These are phyloP conservation scores for Dermolepida albohirtum DNA, from an alignment of 2,888 invertebrate genomes.

Conservation along the genomic window DNA sequence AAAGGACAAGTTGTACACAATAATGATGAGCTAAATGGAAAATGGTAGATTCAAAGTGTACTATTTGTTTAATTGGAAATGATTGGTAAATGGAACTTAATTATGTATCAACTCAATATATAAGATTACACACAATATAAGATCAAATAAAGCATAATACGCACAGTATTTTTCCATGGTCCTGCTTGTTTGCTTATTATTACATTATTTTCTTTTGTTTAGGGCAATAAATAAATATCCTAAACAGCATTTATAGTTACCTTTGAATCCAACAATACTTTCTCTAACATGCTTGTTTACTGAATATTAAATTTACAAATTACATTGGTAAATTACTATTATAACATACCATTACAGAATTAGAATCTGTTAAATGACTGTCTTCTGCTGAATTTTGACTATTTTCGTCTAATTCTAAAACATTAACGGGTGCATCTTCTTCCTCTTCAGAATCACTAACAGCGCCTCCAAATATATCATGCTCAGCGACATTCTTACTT, in stretches of 20 bases:
- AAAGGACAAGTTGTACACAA: too few relatives aligned
- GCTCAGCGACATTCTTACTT: slow-evolving; percentile 71
- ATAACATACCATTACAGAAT: slow-evolving; percentile 68
- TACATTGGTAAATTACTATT: slow-evolving; percentile 3
- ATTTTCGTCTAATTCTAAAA: slow-evolving; percentile 82
- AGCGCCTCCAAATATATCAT: slow-evolving; percentile 93
- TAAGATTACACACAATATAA: not conserved
- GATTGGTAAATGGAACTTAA: slow-evolving; percentile 33
- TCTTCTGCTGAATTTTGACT: slow-evolving; percentile 81
- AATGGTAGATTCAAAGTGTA: too few relatives aligned
- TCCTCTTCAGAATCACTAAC: slow-evolving; percentile 91
- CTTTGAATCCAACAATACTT: too few relatives aligned
- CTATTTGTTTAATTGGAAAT: not conserved
- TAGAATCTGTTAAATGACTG: slow-evolving; percentile 78
- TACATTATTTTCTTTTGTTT: too few relatives aligned
- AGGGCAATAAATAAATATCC: too few relatives aligned
- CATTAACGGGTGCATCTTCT: slow-evolving; percentile 75
- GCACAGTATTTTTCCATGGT: too few relatives aligned
- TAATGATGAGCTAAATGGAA: too few relatives aligned
- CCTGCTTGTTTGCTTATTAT: too few relatives aligned
- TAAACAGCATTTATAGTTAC: too few relatives aligned
- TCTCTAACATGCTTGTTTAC: too few relatives aligned
- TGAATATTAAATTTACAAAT: slow-evolving; percentile 8
- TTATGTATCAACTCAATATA: slow-evolving; percentile 1
- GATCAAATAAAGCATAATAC: not conserved